Evolutionary conservation across 2,797 vertebrate species (phyloP).

Genomic region (Neostethus bicornis): DNA sequence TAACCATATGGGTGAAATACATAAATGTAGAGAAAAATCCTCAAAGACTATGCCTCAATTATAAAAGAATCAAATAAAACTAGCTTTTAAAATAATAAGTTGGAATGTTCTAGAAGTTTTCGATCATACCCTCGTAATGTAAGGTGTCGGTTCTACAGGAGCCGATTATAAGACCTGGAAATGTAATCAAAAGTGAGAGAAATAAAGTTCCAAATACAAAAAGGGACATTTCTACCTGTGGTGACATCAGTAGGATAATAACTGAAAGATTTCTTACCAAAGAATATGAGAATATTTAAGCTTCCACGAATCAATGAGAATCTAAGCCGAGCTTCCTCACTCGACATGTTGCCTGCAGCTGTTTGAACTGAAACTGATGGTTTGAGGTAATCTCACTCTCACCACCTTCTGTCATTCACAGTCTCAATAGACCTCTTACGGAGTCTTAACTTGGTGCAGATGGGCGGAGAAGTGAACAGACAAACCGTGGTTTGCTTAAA

Average conservation of each 20-base stretch:
- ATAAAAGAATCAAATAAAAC: not conserved
- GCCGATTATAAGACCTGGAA: slow-evolving; percentile 47
- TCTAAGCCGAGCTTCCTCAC: not conserved
- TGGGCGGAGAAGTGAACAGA: slow-evolving; percentile 37
- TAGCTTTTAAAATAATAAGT: not conserved
- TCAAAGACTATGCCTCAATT: not conserved
- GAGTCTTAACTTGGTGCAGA: not conserved
- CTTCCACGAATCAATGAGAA: not conserved
- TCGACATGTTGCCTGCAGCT: slow-evolving; percentile 21
- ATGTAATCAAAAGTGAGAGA: slow-evolving; percentile 2
- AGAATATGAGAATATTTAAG: slow-evolving; percentile 6
- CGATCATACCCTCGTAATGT: slow-evolving; percentile 11
- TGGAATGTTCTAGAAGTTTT: not conserved
- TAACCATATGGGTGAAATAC: no score
- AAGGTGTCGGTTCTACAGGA: not conserved
- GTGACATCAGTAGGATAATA: not conserved
- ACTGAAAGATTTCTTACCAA: slow-evolving; percentile 37
- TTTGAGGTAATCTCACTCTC: slow-evolving; percentile 5
- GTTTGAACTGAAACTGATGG: not conserved
- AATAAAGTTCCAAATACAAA: not conserved
- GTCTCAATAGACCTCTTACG: not conserved
- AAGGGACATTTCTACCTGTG: not conserved
- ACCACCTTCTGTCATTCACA: not conserved
- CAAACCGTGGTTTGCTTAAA: not conserved
- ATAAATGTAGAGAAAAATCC: slow-evolving; percentile 8